phyloP scores from a whole-genome alignment of 1,140 invertebrate species.

The Aphelinus certus region DNA sequence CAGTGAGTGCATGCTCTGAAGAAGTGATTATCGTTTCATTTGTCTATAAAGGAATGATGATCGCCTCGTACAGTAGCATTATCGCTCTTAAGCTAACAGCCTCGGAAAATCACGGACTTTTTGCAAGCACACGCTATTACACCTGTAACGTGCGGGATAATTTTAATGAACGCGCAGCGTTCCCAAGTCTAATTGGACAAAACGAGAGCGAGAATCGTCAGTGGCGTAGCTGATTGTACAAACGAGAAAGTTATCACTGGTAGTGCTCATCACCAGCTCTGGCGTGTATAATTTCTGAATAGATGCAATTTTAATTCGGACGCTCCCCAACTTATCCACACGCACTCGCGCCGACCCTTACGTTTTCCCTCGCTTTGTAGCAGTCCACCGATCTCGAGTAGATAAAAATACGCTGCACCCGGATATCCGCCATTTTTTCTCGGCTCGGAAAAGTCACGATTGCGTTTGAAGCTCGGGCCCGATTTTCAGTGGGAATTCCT shows the following conservation, averaged over 20 bases:
- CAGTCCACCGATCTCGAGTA: slow-evolving; percentile 12
- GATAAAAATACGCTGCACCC: slow-evolving; percentile 29
- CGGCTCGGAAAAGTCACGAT: neutral
- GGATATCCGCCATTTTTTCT: slow-evolving; percentile 41
- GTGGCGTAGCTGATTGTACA: neutral
- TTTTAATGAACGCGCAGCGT: neutral
- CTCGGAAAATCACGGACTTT: no score
- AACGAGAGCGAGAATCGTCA: neutral
- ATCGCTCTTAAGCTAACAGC: no score
- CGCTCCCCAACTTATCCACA: slow-evolving; percentile 6
- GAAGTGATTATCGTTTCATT: no score
- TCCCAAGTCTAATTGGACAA: slow-evolving; percentile 23
- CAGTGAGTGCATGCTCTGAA: no score
- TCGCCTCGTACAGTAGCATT: no score
- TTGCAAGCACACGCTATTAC: no score
- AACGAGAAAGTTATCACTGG: neutral
- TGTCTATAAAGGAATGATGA: no score
- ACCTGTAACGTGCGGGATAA: no score
- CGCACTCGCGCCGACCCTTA: neutral
- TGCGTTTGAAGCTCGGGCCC: neutral
- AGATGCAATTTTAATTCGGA: slow-evolving; percentile 34
- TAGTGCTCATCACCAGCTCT: slow-evolving; percentile 12
- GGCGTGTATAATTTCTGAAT: slow-evolving; percentile 19
- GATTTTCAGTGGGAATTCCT: slow-evolving; percentile 21
- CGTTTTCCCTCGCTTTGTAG: slow-evolving; percentile 8